These are phyloP conservation scores for Prionace glauca DNA, from an alignment of 2,797 vertebrate species.

Conservation along the genomic window DNA sequence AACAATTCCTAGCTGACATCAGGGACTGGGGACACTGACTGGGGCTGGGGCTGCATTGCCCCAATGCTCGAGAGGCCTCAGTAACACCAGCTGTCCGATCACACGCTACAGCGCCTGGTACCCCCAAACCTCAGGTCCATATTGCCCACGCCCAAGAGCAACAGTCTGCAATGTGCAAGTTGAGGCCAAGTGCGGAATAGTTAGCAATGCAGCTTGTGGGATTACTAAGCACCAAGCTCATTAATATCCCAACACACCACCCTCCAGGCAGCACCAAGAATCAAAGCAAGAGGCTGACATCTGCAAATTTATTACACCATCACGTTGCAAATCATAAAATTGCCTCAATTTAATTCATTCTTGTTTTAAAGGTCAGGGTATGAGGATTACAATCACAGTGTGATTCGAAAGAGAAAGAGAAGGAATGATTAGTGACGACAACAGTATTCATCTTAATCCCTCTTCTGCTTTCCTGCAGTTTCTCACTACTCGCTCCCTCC, in stretches of 20 bases:
- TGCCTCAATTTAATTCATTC: conserved; percentile 23
- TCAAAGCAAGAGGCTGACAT: conserved; percentile 14
- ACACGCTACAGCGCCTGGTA: not conserved
- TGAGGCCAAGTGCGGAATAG: not conserved
- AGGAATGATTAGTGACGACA: conserved; percentile 1
- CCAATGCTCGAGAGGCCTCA: not conserved
- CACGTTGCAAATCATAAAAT: conserved; percentile 17
- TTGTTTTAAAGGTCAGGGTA: conserved; percentile 4
- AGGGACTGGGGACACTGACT: not conserved
- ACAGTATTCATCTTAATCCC: conserved; percentile 29
- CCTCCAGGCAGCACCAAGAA: not conserved
- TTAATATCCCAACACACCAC: not conserved
- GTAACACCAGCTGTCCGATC: not conserved
- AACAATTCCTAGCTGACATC: not conserved
- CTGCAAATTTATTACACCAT: conserved; percentile 16
- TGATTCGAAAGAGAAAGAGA: conserved; percentile 10
- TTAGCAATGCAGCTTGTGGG: not conserved
- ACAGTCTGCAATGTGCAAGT: not conserved
- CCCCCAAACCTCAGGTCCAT: no score
- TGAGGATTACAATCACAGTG: conserved; percentile 25
- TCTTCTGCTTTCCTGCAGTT: not conserved
- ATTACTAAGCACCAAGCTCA: not conserved
- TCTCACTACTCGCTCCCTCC: no score
- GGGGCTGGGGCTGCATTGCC: not conserved
- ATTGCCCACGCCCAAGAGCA: not conserved